A percentile compares a stretch with the other conserved stretches of the same genome.
These are phyloP conservation scores for Rhinolophus sinicus DNA, from an alignment of 2,113 vertebrate genomes.

Conservation along the genomic window DNA sequence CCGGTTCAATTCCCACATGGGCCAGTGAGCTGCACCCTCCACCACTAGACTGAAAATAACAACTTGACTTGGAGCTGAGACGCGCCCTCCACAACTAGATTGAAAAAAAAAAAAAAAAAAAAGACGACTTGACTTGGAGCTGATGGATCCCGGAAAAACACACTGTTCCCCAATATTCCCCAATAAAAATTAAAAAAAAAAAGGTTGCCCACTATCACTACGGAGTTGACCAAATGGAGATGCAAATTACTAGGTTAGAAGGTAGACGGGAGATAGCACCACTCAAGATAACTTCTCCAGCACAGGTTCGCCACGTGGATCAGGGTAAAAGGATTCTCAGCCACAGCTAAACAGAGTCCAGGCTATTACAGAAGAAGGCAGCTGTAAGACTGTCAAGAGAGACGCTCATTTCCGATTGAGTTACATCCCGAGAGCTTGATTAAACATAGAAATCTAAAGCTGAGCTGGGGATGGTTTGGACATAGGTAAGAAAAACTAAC, in stretches of 20 bases:
- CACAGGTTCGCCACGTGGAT: not conserved
- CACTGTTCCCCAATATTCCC: no score
- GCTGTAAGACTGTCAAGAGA: not conserved
- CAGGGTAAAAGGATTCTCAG: not conserved
- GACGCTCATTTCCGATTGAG: not conserved
- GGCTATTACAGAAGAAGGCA: not conserved
- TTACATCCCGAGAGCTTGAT: constrained; percentile 1
- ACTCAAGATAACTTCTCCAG: not conserved
- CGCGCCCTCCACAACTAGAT: no score
- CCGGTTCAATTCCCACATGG: no score
- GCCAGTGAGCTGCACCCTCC: no score
- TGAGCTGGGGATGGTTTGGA: not conserved
- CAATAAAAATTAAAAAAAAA: not conserved
- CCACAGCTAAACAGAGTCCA: not conserved
- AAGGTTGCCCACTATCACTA: not conserved
- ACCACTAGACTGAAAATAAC: no score
- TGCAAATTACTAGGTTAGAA: not conserved
- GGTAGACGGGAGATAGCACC: not conserved
- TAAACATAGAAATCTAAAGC: constrained; percentile 47
- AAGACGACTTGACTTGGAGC: no score
- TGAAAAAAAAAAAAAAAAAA: no score
- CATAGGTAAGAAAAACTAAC: constrained; percentile 37
- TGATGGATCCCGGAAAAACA: no score
- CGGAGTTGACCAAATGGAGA: not conserved
- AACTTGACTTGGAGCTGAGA: no score